Percentiles rank a stretch among this genome's conserved stretches.
These are phyloP conservation scores for Tapirus indicus DNA, from an alignment of 2,797 vertebrate species.

Conservation along the genomic window DNA sequence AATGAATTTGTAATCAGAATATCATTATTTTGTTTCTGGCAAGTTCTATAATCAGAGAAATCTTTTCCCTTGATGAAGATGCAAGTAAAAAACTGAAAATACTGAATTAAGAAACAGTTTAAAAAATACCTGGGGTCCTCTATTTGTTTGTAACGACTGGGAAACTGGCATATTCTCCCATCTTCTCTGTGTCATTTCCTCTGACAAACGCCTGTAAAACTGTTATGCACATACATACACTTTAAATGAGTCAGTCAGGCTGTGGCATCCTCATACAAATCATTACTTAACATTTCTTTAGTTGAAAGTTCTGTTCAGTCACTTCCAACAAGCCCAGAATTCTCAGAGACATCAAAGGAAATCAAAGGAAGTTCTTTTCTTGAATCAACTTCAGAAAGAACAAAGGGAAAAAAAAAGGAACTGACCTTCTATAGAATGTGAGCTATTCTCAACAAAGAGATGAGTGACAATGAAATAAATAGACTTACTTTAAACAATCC, in stretches of 20 bases:
- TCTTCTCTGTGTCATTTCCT: slow-evolving; percentile 96
- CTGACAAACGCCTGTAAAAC: slow-evolving; percentile 96
- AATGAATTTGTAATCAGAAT: slow-evolving; percentile 1
- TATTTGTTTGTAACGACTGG: slow-evolving; percentile 91
- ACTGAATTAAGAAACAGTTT: not conserved
- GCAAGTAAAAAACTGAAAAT: not conserved
- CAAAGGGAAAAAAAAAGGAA: slow-evolving; percentile 45
- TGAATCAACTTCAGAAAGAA: slow-evolving; percentile 68
- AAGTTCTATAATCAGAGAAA: slow-evolving; percentile 6
- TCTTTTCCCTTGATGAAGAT: not conserved
- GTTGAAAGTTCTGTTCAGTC: slow-evolving; percentile 17
- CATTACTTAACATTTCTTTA: slow-evolving; percentile 45
- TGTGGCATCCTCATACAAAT: not conserved
- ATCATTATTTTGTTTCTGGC: slow-evolving; percentile 31
- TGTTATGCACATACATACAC: slow-evolving; percentile 73
- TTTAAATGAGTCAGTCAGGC: not conserved
- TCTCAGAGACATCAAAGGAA: slow-evolving; percentile 76
- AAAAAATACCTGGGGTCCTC: slow-evolving; percentile 89
- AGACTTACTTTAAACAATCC: slow-evolving; percentile 69
- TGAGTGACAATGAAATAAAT: slow-evolving; percentile 49
- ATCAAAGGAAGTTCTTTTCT: slow-evolving; percentile 73
- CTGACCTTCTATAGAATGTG: slow-evolving; percentile 59
- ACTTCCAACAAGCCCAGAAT: slow-evolving; percentile 37
- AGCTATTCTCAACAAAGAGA: slow-evolving; percentile 68
- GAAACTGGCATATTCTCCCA: slow-evolving; percentile 95